These are phyloP conservation scores for Tetragonisca angustula DNA, from an alignment of 2,888 invertebrate species.

Conservation along the genomic window DNA sequence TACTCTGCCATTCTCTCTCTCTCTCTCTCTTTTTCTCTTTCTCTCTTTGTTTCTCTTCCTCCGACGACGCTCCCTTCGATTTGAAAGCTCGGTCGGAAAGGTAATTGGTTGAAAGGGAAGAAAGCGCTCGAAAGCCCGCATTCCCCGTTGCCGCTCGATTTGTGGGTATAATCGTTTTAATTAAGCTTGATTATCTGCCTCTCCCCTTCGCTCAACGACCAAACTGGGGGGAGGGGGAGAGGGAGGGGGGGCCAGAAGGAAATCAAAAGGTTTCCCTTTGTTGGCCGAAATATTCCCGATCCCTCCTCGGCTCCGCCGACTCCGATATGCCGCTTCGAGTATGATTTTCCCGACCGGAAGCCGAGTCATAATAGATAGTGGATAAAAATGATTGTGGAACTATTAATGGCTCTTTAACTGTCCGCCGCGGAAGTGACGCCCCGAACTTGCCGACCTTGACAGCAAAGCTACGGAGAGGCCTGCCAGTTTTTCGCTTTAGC, in stretches of 20 bases:
- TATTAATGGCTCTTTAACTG: not conserved
- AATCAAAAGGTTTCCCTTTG: constrained; percentile 58
- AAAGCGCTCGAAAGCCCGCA: constrained; percentile 66
- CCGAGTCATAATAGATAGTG: not conserved
- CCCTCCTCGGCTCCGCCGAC: constrained; percentile 3
- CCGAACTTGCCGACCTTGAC: not conserved
- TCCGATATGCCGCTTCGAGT: constrained; percentile 7
- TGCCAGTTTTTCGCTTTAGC: not conserved
- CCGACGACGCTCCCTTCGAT: constrained; percentile 48
- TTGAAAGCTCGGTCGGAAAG: constrained; percentile 55
- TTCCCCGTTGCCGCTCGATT: constrained; percentile 68
- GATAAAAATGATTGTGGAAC: constrained; percentile 47
- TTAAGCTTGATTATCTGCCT: constrained; percentile 64
- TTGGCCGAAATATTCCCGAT: constrained; percentile 48
- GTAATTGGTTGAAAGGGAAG: constrained; percentile 72
- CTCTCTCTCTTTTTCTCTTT: not conserved
- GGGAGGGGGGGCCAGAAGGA: constrained; percentile 25
- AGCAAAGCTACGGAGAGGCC: not conserved
- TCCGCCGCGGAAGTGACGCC: constrained; percentile 8
- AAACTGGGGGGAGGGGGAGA: too few relatives aligned
- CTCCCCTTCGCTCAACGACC: constrained; percentile 15
- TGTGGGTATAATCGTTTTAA: constrained; percentile 71
- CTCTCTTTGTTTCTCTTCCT: constrained; percentile 5
- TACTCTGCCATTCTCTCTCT: constrained; percentile 9
- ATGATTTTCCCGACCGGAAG: constrained; percentile 40